Conservation (phyloP, 2,797 vertebrate genomes). For the Cyprinella venusta region DNA sequence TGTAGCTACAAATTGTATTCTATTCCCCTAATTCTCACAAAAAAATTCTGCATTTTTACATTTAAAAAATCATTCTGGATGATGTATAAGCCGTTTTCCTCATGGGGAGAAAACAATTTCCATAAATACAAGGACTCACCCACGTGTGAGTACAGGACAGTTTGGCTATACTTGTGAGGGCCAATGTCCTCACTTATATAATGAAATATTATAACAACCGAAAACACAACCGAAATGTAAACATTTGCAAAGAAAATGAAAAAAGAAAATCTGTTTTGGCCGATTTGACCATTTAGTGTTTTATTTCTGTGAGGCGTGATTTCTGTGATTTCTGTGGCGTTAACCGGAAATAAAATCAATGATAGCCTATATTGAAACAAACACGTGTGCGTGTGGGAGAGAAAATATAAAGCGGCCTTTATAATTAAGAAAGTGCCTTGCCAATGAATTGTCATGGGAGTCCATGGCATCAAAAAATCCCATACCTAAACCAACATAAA, state of each 20-base stretch:
- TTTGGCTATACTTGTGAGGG: neutral
- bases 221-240: neutral
- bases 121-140: too few relatives aligned
- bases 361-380: neutral
- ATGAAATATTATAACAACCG: neutral
- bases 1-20: too few relatives aligned
- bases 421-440: too few relatives aligned
- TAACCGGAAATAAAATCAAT: neutral
- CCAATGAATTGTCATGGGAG: neutral
- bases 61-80: too few relatives aligned
- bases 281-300: neutral
- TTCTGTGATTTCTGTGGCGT: neutral
- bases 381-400: neutral
- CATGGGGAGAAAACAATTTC: too few relatives aligned
- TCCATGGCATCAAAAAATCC: neutral
- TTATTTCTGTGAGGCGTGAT: neutral
- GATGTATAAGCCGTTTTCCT: too few relatives aligned
- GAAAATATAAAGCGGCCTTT: too few relatives aligned
- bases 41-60: too few relatives aligned
- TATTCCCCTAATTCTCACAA: too few relatives aligned
- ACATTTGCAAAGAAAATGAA: too few relatives aligned
- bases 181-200: neutral
- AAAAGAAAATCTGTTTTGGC: too few relatives aligned
- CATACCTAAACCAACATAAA: neutral
- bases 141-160: neutral